These are phyloP conservation scores for Anodontia alba DNA, from an alignment of 2,888 invertebrate genomes.

Conservation along the genomic window DNA sequence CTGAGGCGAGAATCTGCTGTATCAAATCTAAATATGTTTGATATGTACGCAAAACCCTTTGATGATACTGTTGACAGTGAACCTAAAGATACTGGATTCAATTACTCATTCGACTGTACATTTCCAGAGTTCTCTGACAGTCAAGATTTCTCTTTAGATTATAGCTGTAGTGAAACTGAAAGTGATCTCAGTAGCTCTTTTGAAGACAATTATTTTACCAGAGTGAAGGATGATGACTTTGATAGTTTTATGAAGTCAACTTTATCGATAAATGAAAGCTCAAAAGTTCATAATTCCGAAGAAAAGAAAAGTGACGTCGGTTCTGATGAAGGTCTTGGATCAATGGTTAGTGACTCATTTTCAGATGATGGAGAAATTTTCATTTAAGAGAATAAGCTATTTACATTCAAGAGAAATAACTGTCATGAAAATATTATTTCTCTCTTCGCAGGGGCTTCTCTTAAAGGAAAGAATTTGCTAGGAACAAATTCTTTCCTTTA, in stretches of 20 bases:
- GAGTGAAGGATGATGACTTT: neutral
- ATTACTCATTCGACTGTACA: conserved; percentile 44
- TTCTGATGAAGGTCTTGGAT: conserved; percentile 3
- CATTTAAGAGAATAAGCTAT: too few species aligned
- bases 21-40: conserved; percentile 23
- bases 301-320: neutral
- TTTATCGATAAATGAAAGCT: neutral
- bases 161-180: conserved; percentile 4
- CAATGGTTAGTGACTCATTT: neutral
- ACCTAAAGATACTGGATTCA: conserved; percentile 16
- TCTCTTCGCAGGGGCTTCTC: too few species aligned
- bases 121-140: conserved; percentile 28
- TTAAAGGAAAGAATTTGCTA: too few species aligned
- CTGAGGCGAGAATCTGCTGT: conserved; percentile 27
- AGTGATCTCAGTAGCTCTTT: neutral
- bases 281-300: neutral
- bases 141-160: conserved; percentile 3
- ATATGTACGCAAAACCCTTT: conserved; percentile 4
- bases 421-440: too few species aligned
- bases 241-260: neutral
- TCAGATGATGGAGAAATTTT: neutral
- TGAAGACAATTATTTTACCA: neutral
- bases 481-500: too few species aligned
- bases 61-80: neutral
- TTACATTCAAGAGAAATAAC: too few species aligned